Evolutionary conservation across 2,888 invertebrate species (phyloP).

Genomic region (Hirtodrosophila alboralis): DNA sequence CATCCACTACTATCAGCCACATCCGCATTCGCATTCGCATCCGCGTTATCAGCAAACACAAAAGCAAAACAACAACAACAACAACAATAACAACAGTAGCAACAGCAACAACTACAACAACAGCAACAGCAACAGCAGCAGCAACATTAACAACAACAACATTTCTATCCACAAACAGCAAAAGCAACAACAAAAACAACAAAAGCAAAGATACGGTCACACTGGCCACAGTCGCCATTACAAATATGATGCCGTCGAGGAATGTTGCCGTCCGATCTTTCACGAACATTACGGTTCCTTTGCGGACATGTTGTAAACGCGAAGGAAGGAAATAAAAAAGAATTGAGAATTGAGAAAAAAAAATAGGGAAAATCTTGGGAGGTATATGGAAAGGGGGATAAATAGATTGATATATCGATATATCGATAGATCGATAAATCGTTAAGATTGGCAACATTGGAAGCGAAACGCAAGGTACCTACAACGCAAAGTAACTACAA

Average conservation of each 20-base stretch:
- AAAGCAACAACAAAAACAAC: slow-evolving; percentile 28
- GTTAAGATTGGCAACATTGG: no score
- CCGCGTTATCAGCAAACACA: slow-evolving; percentile 33
- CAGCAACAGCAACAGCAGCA: slow-evolving; percentile 41
- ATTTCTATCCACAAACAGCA: slow-evolving; percentile 30
- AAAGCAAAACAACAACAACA: slow-evolving; percentile 38
- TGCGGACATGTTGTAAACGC: slow-evolving; percentile 67
- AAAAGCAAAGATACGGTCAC: slow-evolving; percentile 50
- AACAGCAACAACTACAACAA: slow-evolving; percentile 19
- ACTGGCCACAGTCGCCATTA: slow-evolving; percentile 64
- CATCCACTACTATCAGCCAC: slow-evolving; percentile 82
- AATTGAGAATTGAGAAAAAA: no score
- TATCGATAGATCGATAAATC: no score
- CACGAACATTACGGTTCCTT: slow-evolving; percentile 79
- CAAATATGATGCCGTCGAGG: slow-evolving; percentile 79
- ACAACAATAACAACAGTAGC: slow-evolving; percentile 27
- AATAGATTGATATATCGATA: no score
- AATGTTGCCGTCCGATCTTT: slow-evolving; percentile 82
- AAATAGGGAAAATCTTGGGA: no score
- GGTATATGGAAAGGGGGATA: no score
- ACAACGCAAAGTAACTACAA: slow-evolving; percentile 65
- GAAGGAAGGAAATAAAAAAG: no score
- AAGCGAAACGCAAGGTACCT: slow-evolving; percentile 69
- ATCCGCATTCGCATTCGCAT: slow-evolving; percentile 29
- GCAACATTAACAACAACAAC: slow-evolving; percentile 31